Base-by-base conservation (phyloP, 2,113 vertebrate genomes). In the Cynocephalus volans region DNA sequence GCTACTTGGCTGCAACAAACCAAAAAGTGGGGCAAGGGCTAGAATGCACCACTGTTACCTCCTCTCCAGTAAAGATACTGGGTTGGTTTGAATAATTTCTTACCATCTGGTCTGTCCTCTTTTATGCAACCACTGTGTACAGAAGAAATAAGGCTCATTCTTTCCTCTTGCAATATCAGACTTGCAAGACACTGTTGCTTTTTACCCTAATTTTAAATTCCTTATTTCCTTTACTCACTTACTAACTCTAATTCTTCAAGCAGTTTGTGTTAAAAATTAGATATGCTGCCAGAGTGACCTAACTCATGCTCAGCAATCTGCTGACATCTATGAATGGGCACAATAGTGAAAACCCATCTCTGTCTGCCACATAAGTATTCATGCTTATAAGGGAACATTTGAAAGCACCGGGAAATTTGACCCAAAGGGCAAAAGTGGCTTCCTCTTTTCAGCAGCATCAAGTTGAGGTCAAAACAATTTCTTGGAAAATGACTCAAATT, bases 381-480 rank as follows among this genome's bases (percentile, higher is more conserved):
- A 10, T 64, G 88, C 88, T 97, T 90, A 96, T 87, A 96, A 96
- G 93, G 62, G 72, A 86, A 52, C 56, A 88, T 83, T 96, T 96
- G 95, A 92, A 95, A 84, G 85, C 72, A 52, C 79, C 11, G 17
- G 90, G 76, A 72, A 86, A 87, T 95, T 82, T 96, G 93, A 97
- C 97, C 97, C 95, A 88, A 88, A 96, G 96, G 90, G 84, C 88
- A 54, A 92, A 92, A 54, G 95, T 86, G 52, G 94, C 80, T 97
- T 97, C 95, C 75, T 93, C 82, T 96, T 91, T 82, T 81, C 79
- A 72, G 77, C 19, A 79, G 81, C 72, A 80, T 19, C 54, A 12
- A 93, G n/a, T 88, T 90, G 50, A 88, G 92, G 92, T 96, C 94
- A 97, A 96, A 98, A 97, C 94, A 95, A 94, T 94, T 94, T 97